Percentiles rank a stretch among this genome's conserved stretches.
These are phyloP conservation scores for Sclerodermus sp. DNA, from an alignment of 2,888 invertebrate genomes.

Conservation along the genomic window DNA sequence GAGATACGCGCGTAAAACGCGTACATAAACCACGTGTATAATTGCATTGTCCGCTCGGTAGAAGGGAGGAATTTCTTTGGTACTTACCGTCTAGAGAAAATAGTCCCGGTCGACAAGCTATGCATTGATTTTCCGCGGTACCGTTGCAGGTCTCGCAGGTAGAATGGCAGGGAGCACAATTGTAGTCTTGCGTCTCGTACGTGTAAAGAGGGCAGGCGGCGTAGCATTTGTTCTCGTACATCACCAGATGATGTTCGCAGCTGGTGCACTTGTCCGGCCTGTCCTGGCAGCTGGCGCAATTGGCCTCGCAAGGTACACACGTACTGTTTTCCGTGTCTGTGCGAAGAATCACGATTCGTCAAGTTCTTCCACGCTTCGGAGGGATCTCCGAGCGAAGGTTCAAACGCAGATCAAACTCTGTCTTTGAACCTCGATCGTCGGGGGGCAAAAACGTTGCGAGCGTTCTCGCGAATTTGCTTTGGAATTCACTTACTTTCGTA, in stretches of 20 bases:
- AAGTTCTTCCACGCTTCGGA: no score
- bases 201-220: constrained; percentile 81
- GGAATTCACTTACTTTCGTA: constrained; percentile 70
- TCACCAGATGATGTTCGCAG: constrained; percentile 84
- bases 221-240: constrained; percentile 79
- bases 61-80: no score
- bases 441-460: neutral
- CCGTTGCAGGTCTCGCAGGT: constrained; percentile 82
- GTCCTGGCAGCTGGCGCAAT: constrained; percentile 84
- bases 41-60: no score
- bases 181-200: constrained; percentile 85
- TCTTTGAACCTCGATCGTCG: neutral
- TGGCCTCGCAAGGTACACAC: constrained; percentile 83
- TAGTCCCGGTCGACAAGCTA: constrained; percentile 74
- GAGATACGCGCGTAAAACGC: no score
- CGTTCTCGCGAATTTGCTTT: neutral
- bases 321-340: constrained; percentile 71
- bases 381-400: no score
- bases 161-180: constrained; percentile 77
- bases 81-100: constrained; percentile 72
- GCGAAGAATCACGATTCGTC: no score
- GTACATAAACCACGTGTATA: no score
- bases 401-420: no score
- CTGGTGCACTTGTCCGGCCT: constrained; percentile 81
- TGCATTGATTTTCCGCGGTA: constrained; percentile 76